Base-by-base conservation (phyloP, 2,888 invertebrate genomes). In the Euproctis similis region DNA sequence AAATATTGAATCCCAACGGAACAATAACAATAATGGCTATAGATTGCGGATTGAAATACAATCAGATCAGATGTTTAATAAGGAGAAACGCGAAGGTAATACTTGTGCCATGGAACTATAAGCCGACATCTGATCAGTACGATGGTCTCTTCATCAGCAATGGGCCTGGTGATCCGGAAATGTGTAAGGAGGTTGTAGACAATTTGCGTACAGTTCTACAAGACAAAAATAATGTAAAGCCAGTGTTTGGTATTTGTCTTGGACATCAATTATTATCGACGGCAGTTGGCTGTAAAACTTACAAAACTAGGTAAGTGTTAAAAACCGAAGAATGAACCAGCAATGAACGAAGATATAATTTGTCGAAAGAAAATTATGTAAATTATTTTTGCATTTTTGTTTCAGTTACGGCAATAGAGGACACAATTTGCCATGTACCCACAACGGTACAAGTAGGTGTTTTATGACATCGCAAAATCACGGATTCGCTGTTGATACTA, bases 401-500 rank as follows among this genome's bases (percentile, higher is more conserved):
- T 82, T 24, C 68, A 96, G 96, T 41, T 97, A 97, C 68, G 99
- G 99, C 12, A 98, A 99, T 71, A 92, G 99, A 34, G 99, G 99
- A 2, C 99, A 99, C 72, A 99, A 99, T 77, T 93, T 98, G 65
- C 99, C 99, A 0, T 98, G 97, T 53, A 89, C 93, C 6, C 97
- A 98, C 69, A 87, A 89, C 34, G 92, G 89, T 8, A 95, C 96
- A 0, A 88, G 89, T 5, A 89, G 97, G 19, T 99, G 99, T 69
- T 97, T 92, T 73, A 98, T 99, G 90, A 99, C 98, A 1, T 96
- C 97, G 0, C 99, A 98, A 78, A 98, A 98, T 77, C 98, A 98
- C 62, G 98, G 98, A 5, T 98, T 91, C 72, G 97, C 97, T 5
- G 96, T 98, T 1, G 91, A 96, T 55, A 80, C 89, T 0, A 59